A percentile compares a stretch with the other conserved stretches of the same genome.
phyloP scores from a whole-genome alignment of 2,888 invertebrate genomes.

The Melitaea athalia region DNA sequence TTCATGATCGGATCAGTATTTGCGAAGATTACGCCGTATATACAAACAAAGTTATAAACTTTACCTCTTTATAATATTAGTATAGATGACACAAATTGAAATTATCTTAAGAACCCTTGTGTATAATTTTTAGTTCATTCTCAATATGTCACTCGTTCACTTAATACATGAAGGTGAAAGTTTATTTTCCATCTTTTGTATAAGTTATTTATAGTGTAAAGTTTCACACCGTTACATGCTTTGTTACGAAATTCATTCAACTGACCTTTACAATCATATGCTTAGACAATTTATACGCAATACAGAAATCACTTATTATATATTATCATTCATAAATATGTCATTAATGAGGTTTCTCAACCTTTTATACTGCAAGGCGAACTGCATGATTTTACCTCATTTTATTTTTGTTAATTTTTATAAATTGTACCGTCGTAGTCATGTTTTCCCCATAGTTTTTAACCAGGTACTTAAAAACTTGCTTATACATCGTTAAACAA shows the following conservation, averaged over 20 bases:
- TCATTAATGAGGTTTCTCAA: neutral
- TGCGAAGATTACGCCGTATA: no score
- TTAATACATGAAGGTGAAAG: constrained; percentile 50
- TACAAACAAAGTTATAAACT: no score
- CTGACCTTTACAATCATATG: constrained; percentile 49
- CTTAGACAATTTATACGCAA: constrained; percentile 39
- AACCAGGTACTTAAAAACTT: no score
- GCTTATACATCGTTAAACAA: no score
- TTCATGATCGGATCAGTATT: no score
- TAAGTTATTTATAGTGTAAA: constrained; percentile 53
- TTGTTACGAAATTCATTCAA: constrained; percentile 51
- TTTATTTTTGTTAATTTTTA: no score
- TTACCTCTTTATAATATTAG: no score
- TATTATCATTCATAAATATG: neutral
- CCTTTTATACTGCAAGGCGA: no score
- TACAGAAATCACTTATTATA: neutral
- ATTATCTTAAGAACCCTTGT: neutral
- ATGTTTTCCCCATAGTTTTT: no score
- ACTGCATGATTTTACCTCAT: no score
- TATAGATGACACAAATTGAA: neutral
- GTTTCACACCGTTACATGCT: constrained; percentile 46
- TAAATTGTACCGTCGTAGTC: no score
- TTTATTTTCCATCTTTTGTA: constrained; percentile 50
- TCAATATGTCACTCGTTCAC: constrained; percentile 32
- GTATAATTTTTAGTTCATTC: constrained; percentile 6